A percentile compares a stretch with the other conserved stretches of the same genome.
Conservation (phyloP, 1,140 invertebrate species). For the Nasonia vitripennis region DNA sequence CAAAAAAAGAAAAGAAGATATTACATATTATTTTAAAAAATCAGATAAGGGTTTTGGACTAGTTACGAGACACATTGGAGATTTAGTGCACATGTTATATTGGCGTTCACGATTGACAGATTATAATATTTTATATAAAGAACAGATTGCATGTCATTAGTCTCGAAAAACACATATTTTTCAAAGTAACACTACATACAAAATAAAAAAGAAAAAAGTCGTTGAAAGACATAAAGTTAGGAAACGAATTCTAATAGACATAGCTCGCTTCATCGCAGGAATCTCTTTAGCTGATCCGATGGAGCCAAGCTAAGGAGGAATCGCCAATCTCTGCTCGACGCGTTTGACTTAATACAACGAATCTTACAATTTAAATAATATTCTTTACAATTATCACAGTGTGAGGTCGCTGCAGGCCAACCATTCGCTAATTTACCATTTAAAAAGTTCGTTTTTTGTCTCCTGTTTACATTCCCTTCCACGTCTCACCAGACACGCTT, state of each 20-base stretch:
- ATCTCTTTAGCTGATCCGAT: conserved; percentile 12
- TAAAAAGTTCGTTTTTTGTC: conserved; percentile 50
- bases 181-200: conserved; percentile 36
- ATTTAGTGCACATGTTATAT: conserved; percentile 18
- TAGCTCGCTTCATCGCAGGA: conserved; percentile 28
- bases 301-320: conserved; percentile 22
- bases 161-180: conserved; percentile 23
- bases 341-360: conserved; percentile 65
- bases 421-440: conserved; percentile 55
- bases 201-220: conserved; percentile 45
- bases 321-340: conserved; percentile 51
- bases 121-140: background rate
- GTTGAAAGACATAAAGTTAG: conserved; percentile 45
- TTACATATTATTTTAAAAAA: conserved; percentile 25
- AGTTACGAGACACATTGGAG: conserved; percentile 41
- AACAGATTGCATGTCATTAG: conserved; percentile 1
- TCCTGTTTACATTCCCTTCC: conserved; percentile 33
- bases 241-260: conserved; percentile 46
- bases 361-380: conserved; percentile 73
- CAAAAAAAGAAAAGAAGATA: conserved; percentile 31
- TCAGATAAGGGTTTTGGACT: conserved; percentile 43
- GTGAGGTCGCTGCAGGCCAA: conserved; percentile 73
- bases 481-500: conserved; percentile 40
- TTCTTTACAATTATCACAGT: conserved; percentile 75
- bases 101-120: conserved; percentile 2